Conservation (phyloP, 2,113 vertebrate species). For the Toxostoma redivivum region DNA sequence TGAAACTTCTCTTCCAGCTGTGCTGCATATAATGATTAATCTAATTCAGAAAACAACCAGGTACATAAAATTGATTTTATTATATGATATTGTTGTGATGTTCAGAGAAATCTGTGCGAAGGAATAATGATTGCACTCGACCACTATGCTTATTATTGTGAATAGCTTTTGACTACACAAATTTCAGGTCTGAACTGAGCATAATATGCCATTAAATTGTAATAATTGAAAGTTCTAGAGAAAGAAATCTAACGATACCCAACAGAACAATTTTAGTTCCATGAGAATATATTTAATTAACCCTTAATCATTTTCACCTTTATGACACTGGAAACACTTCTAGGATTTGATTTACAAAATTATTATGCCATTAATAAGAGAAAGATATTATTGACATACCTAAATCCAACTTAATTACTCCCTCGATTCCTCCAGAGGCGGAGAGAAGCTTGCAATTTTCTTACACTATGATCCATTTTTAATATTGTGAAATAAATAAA, state of each 20-base stretch:
- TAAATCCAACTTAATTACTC: slow-evolving; percentile 69
- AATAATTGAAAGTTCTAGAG: slow-evolving; percentile 22
- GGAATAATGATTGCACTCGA: background rate
- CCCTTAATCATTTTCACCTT: slow-evolving; percentile 62
- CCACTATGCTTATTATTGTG: background rate
- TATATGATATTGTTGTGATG: background rate
- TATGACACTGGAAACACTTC: slow-evolving; percentile 45
- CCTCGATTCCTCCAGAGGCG: slow-evolving; percentile 42
- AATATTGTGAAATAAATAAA: slow-evolving; percentile 55
- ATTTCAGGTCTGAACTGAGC: background rate
- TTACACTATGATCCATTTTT: slow-evolving; percentile 46
- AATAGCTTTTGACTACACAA: background rate
- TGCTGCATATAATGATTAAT: background rate
- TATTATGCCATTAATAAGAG: slow-evolving; percentile 67
- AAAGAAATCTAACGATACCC: background rate
- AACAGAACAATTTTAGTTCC: slow-evolving; percentile 44
- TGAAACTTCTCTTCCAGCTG: background rate
- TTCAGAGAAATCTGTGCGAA: background rate
- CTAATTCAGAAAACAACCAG: background rate
- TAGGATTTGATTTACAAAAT: slow-evolving; percentile 67
- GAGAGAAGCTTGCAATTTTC: slow-evolving; percentile 36
- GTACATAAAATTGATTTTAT: background rate
- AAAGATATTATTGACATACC: slow-evolving; percentile 49
- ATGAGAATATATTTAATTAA: slow-evolving; percentile 64
- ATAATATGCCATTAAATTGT: background rate